Percentiles rank a stretch among this genome's conserved stretches.
phyloP scores from a whole-genome alignment of 1,140 invertebrate genomes.

The Leptonema lineaticorne region DNA sequence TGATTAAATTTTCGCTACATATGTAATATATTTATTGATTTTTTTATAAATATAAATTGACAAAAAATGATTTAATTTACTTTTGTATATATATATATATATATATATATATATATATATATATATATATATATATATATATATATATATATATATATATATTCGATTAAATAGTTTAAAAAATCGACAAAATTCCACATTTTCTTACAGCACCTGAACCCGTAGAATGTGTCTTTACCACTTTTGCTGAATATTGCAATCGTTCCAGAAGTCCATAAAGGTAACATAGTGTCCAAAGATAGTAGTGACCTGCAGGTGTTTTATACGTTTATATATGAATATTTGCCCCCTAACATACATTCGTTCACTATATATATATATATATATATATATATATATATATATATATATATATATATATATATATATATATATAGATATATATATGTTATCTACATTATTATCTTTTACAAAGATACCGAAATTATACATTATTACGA shows the following conservation, averaged over 20 bases:
- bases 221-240: background rate
- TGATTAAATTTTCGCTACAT: too few species aligned
- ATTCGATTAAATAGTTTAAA: too few species aligned
- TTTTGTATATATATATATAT: background rate
- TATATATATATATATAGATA: background rate
- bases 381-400: background rate
- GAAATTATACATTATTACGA: background rate
- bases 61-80: background rate
- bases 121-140: too few species aligned
- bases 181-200: too few species aligned
- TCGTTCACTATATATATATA: background rate
- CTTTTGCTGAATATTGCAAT: constrained; percentile 25
- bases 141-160: too few species aligned
- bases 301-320: background rate
- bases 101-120: background rate
- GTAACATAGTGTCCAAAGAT: constrained; percentile 25
- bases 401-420: too few species aligned
- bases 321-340: background rate
- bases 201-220: background rate
- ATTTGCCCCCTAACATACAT: background rate
- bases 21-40: too few species aligned
- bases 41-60: background rate
- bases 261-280: constrained; percentile 21
- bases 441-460: background rate
- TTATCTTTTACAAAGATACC: background rate